phyloP scores from a whole-genome alignment of 2,113 vertebrate species.

The Geococcyx californianus region DNA sequence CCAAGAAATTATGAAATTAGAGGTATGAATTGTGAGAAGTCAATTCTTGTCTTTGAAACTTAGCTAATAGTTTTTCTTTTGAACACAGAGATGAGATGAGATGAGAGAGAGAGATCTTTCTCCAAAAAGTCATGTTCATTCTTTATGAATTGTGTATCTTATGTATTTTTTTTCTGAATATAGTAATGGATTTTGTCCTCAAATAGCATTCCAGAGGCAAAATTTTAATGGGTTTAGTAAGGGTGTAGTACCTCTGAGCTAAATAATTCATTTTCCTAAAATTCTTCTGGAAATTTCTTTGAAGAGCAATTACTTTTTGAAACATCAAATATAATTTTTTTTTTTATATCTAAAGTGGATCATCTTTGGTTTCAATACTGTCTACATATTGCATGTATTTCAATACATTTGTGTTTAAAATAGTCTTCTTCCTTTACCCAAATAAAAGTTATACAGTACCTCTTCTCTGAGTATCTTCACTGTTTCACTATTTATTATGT shows the following conservation, averaged over 20 bases:
- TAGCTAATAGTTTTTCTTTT: neutral
- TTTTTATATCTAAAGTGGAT: neutral
- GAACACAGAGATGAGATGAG: neutral
- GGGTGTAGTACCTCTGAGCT: neutral
- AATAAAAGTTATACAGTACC: neutral
- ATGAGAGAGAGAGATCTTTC: no score
- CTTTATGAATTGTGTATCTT: neutral
- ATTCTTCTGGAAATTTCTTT: neutral
- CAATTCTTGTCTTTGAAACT: neutral
- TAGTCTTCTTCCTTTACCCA: neutral
- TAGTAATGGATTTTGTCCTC: neutral
- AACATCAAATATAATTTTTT: neutral
- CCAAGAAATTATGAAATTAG: no score
- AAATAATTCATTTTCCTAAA: neutral
- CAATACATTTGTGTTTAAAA: neutral
- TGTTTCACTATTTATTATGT: neutral
- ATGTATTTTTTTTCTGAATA: neutral
- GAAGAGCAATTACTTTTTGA: neutral
- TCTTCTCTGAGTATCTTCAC: neutral
- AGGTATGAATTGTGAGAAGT: neutral
- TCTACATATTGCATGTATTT: neutral
- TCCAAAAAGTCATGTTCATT: neutral
- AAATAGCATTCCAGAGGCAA: neutral
- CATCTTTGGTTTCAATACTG: neutral
- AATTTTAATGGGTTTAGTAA: neutral